phyloP scores from a whole-genome alignment of 2,888 invertebrate species.

The Erannis defoliaria region DNA sequence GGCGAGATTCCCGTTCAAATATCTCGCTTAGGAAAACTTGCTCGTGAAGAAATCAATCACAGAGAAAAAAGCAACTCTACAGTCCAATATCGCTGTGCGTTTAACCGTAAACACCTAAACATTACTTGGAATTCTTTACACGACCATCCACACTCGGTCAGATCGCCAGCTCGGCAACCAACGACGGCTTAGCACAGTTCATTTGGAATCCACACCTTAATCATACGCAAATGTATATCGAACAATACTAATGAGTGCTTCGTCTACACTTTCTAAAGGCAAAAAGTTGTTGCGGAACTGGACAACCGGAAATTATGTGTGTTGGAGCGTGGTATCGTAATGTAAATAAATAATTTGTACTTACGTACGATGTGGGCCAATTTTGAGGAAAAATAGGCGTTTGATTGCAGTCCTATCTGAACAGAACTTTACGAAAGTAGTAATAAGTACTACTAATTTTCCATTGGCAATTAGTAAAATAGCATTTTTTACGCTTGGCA shows the following conservation, averaged over 20 bases:
- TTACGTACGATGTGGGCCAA: constrained; percentile 22
- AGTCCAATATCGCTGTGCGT: constrained; percentile 38
- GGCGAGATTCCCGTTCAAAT: no score
- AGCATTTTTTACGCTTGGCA: no score
- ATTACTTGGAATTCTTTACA: constrained; percentile 49
- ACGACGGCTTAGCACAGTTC: constrained; percentile 37
- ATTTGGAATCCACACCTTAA: constrained; percentile 36
- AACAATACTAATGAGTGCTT: constrained; percentile 45
- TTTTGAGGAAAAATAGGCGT: constrained; percentile 27
- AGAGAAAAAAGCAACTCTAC: no score
- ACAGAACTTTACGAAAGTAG: background rate
- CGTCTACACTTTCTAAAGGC: constrained; percentile 59
- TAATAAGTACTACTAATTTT: background rate
- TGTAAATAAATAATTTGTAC: constrained; percentile 30
- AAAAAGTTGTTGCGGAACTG: constrained; percentile 56
- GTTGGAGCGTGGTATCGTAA: constrained; percentile 41
- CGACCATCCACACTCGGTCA: constrained; percentile 34
- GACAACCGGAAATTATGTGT: constrained; percentile 50
- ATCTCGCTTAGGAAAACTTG: no score
- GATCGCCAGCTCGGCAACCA: constrained; percentile 45
- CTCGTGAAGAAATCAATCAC: no score
- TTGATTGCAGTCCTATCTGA: constrained; percentile 17
- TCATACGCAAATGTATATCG: constrained; percentile 49
- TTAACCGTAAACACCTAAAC: constrained; percentile 47
- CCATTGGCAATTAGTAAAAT: background rate